Percentiles rank a stretch among this genome's conserved stretches.
Conservation (phyloP, 2,888 invertebrate species). For the Eupithecia tripunctaria region DNA sequence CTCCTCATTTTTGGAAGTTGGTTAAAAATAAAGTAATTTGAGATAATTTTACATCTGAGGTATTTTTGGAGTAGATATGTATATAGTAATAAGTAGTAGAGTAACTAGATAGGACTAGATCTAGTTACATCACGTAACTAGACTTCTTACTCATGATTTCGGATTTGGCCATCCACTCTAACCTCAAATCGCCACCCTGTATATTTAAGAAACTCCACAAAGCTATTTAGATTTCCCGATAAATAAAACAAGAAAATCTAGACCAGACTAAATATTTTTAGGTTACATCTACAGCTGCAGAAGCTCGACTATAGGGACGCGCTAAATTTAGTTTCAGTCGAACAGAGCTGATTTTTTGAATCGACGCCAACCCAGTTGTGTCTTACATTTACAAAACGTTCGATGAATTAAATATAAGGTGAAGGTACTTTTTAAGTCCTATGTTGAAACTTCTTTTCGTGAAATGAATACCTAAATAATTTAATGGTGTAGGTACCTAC, state of each 20-base stretch:
- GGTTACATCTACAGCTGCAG: conserved; percentile 16
- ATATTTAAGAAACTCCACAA: not conserved
- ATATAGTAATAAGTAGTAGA: no score
- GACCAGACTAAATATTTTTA: conserved; percentile 13
- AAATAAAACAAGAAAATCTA: conserved; percentile 12
- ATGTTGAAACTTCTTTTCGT: not conserved
- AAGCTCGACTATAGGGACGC: conserved; percentile 27
- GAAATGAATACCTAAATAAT: not conserved
- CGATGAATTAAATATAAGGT: conserved; percentile 50
- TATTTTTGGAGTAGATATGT: not conserved
- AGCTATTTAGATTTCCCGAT: not conserved
- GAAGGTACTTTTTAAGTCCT: conserved; percentile 1
- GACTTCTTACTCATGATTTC: no score
- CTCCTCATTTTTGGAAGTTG: no score
- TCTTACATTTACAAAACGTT: conserved; percentile 64
- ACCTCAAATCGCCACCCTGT: no score
- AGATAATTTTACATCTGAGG: not conserved
- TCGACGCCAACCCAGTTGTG: conserved; percentile 63
- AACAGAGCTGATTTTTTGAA: conserved; percentile 67
- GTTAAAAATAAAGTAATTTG: no score
- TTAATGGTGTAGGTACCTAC: not conserved
- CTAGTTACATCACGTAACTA: not conserved
- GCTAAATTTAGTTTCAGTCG: conserved; percentile 48
- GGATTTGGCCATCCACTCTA: no score
- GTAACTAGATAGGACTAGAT: not conserved